Percentiles rank a stretch among this genome's conserved stretches.
These are phyloP conservation scores for Scomber scombrus DNA, from an alignment of 2,113 vertebrate genomes.

Conservation along the genomic window DNA sequence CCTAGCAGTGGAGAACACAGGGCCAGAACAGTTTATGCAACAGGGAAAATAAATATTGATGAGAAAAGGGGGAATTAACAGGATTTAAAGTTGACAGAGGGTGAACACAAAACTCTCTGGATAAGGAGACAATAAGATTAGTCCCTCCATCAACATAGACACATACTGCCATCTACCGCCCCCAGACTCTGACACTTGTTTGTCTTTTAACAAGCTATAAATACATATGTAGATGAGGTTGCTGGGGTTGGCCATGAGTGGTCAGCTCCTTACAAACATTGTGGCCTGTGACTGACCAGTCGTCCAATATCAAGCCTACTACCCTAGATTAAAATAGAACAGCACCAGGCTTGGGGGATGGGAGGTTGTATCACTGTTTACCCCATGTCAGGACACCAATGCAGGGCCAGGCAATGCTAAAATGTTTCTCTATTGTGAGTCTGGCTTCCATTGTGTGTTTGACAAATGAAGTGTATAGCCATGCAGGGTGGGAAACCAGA, in stretches of 20 bases:
- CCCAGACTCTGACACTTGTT: conserved; percentile 15
- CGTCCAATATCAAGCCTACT: conserved; percentile 41
- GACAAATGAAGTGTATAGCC: conserved; percentile 83
- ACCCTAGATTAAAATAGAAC: conserved; percentile 52
- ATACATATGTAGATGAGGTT: conserved; percentile 72
- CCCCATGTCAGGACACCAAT: conserved; percentile 59
- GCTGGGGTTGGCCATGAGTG: conserved; percentile 33
- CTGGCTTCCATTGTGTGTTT: conserved; percentile 77
- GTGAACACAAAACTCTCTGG: conserved; percentile 54
- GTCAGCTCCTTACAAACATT: conserved; percentile 51
- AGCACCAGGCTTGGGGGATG: conserved; percentile 57
- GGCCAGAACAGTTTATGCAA: conserved; percentile 44
- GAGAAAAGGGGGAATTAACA: conserved; percentile 59
- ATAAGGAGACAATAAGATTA: conserved; percentile 60
- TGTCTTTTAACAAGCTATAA: conserved; percentile 53
- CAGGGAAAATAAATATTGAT: conserved; percentile 69
- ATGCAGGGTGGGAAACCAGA: conserved; percentile 72
- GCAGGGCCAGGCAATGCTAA: conserved; percentile 63
- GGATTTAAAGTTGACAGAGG: conserved; percentile 69
- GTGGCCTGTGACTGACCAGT: conserved; percentile 56
- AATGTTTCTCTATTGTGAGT: conserved; percentile 78
- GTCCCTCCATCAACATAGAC: conserved; percentile 48
- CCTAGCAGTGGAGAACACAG: conserved; percentile 27
- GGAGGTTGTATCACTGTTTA: conserved; percentile 68
- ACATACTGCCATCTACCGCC: conserved; percentile 50